A percentile compares a stretch with the other conserved stretches of the same genome.
Conservation (phyloP, 2,888 invertebrate genomes). For the Leptinotarsa rubiginosa region DNA sequence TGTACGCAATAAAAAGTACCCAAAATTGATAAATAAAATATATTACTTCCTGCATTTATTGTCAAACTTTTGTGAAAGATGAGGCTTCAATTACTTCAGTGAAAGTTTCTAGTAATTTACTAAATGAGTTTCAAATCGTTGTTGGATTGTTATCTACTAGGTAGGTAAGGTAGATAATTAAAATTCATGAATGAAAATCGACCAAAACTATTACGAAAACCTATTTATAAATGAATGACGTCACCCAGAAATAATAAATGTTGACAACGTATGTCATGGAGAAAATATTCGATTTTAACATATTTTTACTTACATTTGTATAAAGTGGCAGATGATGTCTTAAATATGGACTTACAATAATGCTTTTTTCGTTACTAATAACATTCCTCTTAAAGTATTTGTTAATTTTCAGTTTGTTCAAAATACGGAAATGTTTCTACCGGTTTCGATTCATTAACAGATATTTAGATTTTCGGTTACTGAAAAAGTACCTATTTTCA, state of each 20-base stretch:
- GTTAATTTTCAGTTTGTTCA: too few relatives aligned
- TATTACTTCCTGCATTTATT: not conserved
- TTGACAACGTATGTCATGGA: too few relatives aligned
- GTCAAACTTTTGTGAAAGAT: not conserved
- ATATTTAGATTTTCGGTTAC: too few relatives aligned
- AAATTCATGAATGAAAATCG: not conserved
- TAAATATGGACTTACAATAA: too few relatives aligned
- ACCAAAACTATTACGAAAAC: not conserved
- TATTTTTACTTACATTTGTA: too few relatives aligned
- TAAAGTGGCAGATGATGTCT: too few relatives aligned
- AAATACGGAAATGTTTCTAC: too few relatives aligned
- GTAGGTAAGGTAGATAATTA: not conserved
- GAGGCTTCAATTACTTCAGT: not conserved
- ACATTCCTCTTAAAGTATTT: too few relatives aligned
- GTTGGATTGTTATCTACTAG: not conserved
- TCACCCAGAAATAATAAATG: not conserved
- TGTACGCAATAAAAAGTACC: not conserved
- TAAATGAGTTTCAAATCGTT: conserved; percentile 1
- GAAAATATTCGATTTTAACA: too few relatives aligned
- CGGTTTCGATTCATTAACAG: too few relatives aligned
- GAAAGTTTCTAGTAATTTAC: not conserved
- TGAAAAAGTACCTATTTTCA: too few relatives aligned
- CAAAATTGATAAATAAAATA: conserved; percentile 1
- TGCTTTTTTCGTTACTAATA: too few relatives aligned
- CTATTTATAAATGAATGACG: not conserved